These are phyloP conservation scores for Varroa destructor DNA, from an alignment of 1,140 invertebrate genomes.

Conservation along the genomic window DNA sequence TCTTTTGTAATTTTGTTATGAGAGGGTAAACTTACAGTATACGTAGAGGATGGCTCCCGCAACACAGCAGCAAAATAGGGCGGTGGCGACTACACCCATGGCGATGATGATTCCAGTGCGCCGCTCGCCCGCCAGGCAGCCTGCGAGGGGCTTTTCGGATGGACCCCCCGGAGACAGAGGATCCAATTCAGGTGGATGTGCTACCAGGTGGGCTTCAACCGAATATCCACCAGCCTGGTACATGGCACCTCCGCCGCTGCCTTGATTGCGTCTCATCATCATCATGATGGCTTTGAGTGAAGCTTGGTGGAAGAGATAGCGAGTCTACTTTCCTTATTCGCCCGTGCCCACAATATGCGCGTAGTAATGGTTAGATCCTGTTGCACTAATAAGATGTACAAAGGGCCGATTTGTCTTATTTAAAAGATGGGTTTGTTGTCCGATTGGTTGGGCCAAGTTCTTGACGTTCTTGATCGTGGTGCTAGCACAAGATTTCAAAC, in stretches of 20 bases:
- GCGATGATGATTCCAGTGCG: constrained; percentile 19
- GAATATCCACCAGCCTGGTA: constrained; percentile 26
- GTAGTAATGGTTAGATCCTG: too few species aligned
- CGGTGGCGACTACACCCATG: constrained; percentile 26
- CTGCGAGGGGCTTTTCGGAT: neutral
- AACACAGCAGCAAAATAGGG: constrained; percentile 26
- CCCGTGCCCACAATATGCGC: too few species aligned
- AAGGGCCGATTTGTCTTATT: too few species aligned
- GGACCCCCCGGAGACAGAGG: neutral
- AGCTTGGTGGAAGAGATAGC: too few species aligned
- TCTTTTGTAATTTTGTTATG: too few species aligned
- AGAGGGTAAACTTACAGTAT: constrained; percentile 10
- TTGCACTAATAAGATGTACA: too few species aligned
- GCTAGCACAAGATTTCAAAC: too few species aligned
- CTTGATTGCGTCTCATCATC: neutral
- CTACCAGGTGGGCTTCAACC: constrained; percentile 22
- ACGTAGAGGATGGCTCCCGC: constrained; percentile 26
- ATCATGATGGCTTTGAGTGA: constrained; percentile 18
- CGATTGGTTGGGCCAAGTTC: too few species aligned
- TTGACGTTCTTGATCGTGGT: too few species aligned
- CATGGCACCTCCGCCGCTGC: too few species aligned
- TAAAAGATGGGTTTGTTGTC: too few species aligned
- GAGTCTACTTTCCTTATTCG: too few species aligned
- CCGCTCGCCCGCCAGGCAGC: constrained; percentile 9
- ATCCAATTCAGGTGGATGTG: constrained; percentile 21